Evolutionary conservation across 2,797 vertebrate species (phyloP).

Genomic region (Labroides dimidiatus): DNA sequence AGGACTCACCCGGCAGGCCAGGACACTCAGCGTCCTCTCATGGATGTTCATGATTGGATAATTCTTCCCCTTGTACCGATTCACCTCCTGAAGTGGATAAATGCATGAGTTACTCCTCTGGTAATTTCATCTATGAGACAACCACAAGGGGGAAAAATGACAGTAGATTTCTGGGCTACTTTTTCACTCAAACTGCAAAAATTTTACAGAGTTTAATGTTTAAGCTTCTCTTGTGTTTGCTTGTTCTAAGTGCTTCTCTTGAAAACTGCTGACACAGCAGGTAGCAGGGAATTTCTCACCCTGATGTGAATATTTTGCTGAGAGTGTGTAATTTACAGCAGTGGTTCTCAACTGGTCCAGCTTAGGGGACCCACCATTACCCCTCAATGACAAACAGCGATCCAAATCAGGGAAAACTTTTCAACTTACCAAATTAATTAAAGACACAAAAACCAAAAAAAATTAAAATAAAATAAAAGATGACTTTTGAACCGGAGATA

Average conservation of each 20-base stretch:
- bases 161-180: too few species aligned
- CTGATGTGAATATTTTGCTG: not conserved
- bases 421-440: too few species aligned
- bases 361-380: too few species aligned
- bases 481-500: too few species aligned
- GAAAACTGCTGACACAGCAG: constrained; percentile 5
- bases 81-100: constrained; percentile 90
- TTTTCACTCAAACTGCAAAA: too few species aligned
- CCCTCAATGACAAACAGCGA: too few species aligned
- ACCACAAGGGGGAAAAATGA: too few species aligned
- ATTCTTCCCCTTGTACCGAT: constrained; percentile 98
- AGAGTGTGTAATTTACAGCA: constrained; percentile 1
- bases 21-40: constrained; percentile 94
- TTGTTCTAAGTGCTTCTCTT: constrained; percentile 27
- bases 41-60: constrained; percentile 99
- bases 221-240: not conserved
- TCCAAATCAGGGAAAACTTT: too few species aligned
- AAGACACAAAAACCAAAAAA: too few species aligned
- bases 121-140: not conserved
- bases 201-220: not conserved
- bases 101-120: not conserved
- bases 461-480: too few species aligned
- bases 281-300: not conserved
- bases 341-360: too few species aligned
- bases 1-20: constrained; percentile 93